phyloP scores from a whole-genome alignment of 2,888 invertebrate species.

The Limnephilus marmoratus region DNA sequence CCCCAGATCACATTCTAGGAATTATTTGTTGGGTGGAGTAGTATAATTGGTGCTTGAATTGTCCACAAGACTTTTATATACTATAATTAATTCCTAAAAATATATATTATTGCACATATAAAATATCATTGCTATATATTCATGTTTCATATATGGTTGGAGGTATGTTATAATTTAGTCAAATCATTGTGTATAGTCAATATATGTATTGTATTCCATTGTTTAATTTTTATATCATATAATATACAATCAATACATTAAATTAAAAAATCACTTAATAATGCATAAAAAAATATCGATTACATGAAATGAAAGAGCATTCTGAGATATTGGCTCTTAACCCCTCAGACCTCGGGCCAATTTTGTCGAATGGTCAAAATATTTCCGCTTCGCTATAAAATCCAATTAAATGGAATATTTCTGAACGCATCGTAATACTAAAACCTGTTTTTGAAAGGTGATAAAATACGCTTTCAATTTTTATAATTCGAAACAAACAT shows the following conservation, averaged over 20 bases:
- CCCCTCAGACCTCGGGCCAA: too few species aligned
- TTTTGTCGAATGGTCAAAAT: too few species aligned
- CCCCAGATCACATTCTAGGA: too few species aligned
- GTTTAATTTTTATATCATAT: background rate
- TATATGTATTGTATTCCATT: background rate
- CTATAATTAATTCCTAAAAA: background rate
- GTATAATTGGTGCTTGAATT: slow-evolving; percentile 2
- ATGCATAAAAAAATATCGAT: too few species aligned
- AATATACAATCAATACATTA: background rate
- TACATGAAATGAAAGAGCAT: too few species aligned
- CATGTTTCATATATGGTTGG: background rate
- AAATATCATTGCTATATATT: background rate
- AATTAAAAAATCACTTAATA: background rate
- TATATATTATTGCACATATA: background rate
- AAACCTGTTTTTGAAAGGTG: too few species aligned
- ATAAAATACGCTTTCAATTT: too few species aligned
- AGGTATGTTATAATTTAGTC: background rate
- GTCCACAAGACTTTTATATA: background rate
- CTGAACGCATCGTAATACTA: too few species aligned
- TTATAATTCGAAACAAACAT: too few species aligned
- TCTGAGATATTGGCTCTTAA: too few species aligned
- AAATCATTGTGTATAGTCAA: background rate
- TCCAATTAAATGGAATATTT: too few species aligned
- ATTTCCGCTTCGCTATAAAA: too few species aligned
- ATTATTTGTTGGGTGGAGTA: background rate